Conservation (phyloP, 2,797 vertebrate genomes). For the Notolepis coatsorum region DNA sequence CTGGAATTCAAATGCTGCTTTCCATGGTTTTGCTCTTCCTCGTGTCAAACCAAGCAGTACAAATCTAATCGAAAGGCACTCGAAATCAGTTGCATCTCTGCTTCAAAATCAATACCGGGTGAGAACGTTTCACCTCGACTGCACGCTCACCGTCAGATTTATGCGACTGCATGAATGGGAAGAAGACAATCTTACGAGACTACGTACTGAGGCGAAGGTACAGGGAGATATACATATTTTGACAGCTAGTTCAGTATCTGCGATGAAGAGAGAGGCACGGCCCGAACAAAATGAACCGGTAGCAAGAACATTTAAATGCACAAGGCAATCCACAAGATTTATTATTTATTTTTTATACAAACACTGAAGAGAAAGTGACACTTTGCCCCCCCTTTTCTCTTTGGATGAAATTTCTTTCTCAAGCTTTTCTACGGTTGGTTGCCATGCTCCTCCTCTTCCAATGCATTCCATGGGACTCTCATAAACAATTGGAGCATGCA, state of each 20-base stretch:
- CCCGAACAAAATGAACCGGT: background rate
- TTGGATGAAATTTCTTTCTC: no score
- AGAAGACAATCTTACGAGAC: background rate
- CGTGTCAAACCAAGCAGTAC: constrained; percentile 3
- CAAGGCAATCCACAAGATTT: background rate
- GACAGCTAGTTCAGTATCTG: background rate
- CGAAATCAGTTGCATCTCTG: constrained; percentile 1
- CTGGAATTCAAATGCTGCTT: background rate
- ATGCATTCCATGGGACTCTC: constrained; percentile 11
- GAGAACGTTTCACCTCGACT: background rate
- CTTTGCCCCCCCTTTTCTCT: no score
- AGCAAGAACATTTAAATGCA: background rate
- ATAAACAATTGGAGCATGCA: constrained; percentile 49
- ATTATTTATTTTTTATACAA: no score
- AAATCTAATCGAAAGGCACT: constrained; percentile 5
- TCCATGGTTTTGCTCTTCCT: background rate
- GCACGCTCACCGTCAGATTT: background rate
- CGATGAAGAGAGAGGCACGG: background rate
- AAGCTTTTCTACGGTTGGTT: no score
- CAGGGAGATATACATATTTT: background rate
- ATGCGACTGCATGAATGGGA: background rate
- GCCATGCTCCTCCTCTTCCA: constrained; percentile 3
- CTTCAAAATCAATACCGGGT: constrained; percentile 13
- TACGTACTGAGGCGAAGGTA: background rate
- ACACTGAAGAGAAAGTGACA: no score